Percentiles rank a stretch among this genome's conserved stretches.
Conservation (phyloP, 2,797 vertebrate genomes). For the Anas acuta region DNA sequence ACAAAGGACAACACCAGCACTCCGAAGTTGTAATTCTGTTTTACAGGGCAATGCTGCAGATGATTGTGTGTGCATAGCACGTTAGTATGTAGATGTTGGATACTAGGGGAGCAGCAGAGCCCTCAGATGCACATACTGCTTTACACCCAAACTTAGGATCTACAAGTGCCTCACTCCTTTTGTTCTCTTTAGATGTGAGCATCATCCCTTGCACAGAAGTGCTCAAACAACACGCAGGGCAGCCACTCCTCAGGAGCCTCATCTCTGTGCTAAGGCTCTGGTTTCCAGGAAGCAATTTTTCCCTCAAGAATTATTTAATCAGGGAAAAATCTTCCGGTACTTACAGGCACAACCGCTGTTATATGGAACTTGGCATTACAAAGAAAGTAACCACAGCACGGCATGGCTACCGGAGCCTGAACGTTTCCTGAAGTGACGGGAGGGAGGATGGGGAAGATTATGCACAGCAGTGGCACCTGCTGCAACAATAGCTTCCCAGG, state of each 20-base stretch:
- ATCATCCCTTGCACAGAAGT: background rate
- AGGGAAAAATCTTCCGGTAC: slow-evolving; percentile 59
- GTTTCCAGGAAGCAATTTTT: slow-evolving; percentile 67
- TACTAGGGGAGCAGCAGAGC: background rate
- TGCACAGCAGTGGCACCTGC: background rate
- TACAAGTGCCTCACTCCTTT: background rate
- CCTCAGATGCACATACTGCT: background rate
- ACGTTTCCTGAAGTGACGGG: background rate
- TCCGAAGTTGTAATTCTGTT: background rate
- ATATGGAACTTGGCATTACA: slow-evolving; percentile 7
- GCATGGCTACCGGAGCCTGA: background rate
- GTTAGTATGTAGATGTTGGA: background rate
- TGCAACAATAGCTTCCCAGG: background rate
- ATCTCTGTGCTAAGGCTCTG: slow-evolving; percentile 37
- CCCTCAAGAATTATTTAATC: slow-evolving; percentile 70
- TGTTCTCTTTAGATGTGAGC: background rate
- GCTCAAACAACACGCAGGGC: slow-evolving; percentile 25
- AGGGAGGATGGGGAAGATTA: background rate
- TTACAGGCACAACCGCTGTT: slow-evolving; percentile 42
- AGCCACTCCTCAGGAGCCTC: slow-evolving; percentile 29
- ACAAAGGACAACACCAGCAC: background rate
- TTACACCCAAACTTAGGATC: background rate
- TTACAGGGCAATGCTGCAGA: background rate
- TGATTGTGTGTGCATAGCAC: background rate
- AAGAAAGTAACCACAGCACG: background rate